Evolutionary conservation across 53 echinoderm and acorn worm genomes (phyloP), one percentile per base, ranked within the genome.

Genomic region (Echinarachnius parma): DNA sequence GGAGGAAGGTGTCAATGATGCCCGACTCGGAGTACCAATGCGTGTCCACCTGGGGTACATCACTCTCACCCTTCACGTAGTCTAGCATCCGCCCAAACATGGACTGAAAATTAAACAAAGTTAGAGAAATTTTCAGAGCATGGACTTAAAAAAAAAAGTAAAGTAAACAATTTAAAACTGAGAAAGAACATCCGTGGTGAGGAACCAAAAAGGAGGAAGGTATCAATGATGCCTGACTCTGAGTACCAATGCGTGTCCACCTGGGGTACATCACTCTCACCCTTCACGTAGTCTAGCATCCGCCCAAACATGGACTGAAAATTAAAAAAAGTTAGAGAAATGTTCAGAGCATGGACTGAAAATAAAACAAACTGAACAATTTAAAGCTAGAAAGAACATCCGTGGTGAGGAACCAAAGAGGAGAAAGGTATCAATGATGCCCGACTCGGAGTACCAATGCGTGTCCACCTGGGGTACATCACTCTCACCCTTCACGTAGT

Each of bases 381-480:
- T n/a, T n/a, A n/a, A n/a, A n/a, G n/a, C n/a, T n/a, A n/a, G n/a
- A n/a, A n/a, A n/a, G n/a, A n/a, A n/a, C n/a, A n/a, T n/a, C n/a
- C n/a, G n/a, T n/a, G 87, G 59, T 0, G 91, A 75, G 31, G 96
- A 88, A 21, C 96, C 96, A 44, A 96, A 61, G 24, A 96, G 46
- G 65, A 96, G 85, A 77, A 91, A 91, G 5, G 79, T 82, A 53
- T 96, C 96, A 7, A 96, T 85, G 66, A 96, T 96, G 25, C 96
- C 96, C 37, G 91, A 92, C 85, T 96, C 96, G 11, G 96, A 91
- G 70, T 92, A 84, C 96, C 96, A 96, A 34, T 90, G 96, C 30
- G 91, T 96, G 53, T 96, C 91, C 23, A 90, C 86, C 65, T 96
- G 91, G 11, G 96, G 96, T 5, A 87, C 85, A 29, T 96, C 96